These are phyloP conservation scores for Brachyopa scutellaris DNA, from an alignment of 2,888 invertebrate genomes.

Conservation along the genomic window DNA sequence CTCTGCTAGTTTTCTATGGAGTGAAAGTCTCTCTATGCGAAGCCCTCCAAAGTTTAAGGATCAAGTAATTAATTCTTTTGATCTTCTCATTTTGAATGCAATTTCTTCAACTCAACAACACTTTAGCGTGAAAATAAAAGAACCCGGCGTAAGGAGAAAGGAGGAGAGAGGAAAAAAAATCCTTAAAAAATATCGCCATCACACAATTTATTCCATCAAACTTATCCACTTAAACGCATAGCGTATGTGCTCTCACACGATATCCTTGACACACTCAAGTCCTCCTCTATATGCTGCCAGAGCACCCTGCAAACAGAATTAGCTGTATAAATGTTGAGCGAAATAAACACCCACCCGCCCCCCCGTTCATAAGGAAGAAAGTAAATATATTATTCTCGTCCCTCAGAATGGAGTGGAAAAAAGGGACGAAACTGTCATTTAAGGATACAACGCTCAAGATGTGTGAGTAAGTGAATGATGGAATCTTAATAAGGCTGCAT, in stretches of 20 bases:
- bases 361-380: background rate
- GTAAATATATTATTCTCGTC: conserved; percentile 29
- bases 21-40: no score
- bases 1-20: no score
- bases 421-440: conserved; percentile 59
- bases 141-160: no score
- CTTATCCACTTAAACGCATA: conserved; percentile 61
- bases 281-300: conserved; percentile 12
- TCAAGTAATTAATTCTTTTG: conserved; percentile 58
- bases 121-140: no score
- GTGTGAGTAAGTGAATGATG: conserved; percentile 53
- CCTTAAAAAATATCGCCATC: background rate
- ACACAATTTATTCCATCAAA: conserved; percentile 58
- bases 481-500: conserved; percentile 57
- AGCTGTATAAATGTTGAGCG: conserved; percentile 3
- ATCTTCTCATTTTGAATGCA: conserved; percentile 28
- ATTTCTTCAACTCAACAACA: background rate
- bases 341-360: background rate
- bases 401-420: background rate
- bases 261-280: conserved; percentile 64
- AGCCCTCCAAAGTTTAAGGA: conserved; percentile 7
- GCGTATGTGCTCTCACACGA: conserved; percentile 50
- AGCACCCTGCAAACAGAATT: conserved; percentile 60
- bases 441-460: conserved; percentile 47
- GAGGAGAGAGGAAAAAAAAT: no score